Evolutionary conservation across 2,888 invertebrate genomes (phyloP).

Genomic region (Mythimna ferrago): DNA sequence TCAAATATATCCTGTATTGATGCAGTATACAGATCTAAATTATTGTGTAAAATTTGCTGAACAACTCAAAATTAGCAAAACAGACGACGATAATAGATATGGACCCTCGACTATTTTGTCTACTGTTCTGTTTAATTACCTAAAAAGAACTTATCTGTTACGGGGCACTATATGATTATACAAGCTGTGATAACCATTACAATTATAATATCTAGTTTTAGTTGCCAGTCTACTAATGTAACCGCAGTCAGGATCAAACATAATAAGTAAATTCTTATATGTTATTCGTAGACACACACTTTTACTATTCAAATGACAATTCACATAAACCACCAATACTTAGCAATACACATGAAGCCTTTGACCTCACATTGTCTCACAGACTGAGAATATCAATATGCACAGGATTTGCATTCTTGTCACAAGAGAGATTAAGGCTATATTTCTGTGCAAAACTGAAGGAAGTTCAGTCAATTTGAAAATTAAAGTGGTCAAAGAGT

Average conservation of each 20-base stretch:
- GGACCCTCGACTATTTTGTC: no score
- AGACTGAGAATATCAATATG: constrained; percentile 60
- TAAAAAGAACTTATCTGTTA: background rate
- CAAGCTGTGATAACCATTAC: background rate
- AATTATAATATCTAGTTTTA: no score
- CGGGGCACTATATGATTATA: background rate
- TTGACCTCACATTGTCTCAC: constrained; percentile 82
- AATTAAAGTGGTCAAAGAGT: constrained; percentile 73
- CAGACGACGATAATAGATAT: no score
- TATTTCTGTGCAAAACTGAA: constrained; percentile 51
- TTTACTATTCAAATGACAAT: constrained; percentile 64
- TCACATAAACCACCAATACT: constrained; percentile 57
- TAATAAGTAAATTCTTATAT: background rate
- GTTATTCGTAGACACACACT: constrained; percentile 36
- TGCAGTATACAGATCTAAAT: background rate
- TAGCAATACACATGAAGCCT: constrained; percentile 75
- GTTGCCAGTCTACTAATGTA: background rate
- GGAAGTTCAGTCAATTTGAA: constrained; percentile 67
- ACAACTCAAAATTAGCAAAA: background rate
- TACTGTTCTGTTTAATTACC: background rate
- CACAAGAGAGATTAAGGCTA: constrained; percentile 30
- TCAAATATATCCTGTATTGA: background rate
- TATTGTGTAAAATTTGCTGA: background rate
- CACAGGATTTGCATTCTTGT: constrained; percentile 58
- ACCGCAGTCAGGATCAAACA: background rate